Evolutionary conservation across 2,888 invertebrate genomes (phyloP), one percentile per base, ranked within the genome.

Genomic region (Acronicta aceris): DNA sequence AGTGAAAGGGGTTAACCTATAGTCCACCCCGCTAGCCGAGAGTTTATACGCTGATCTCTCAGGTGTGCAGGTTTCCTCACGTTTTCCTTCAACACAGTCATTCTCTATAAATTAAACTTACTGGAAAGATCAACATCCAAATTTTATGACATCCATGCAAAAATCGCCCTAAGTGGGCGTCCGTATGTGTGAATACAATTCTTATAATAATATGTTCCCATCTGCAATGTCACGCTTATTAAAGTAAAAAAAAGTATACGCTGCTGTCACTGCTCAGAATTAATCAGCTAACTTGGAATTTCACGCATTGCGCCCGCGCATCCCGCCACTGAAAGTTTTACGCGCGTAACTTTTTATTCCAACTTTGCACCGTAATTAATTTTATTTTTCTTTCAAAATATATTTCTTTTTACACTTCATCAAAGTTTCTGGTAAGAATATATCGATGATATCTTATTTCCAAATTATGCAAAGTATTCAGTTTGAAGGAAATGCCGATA

Each of bases 251-350:
- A 59, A 48, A 63, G 51, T 63, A 67, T 79, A 60, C 65, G 61
- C 67, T 71, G 64, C 71, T 83, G 81, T 83, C 83, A 79, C 63
- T 77, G 74, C 46, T 53, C 55, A 64, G 60, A 73, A 79, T 79
- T 86, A 85, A 85, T 86, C 81, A 83, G 73, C 77, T 76, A 75
- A 71, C 75, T 63, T 67, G 80, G 79, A 76, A 83, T 86, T 81
- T 81, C 65, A 80, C 76, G 77, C 76, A 49, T 63, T 76, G 81
- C 82, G 78, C 78, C 58, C 70, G 76, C 82, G 74, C 82, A 74
- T 79, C 74, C 66, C 75, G 62, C 63, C 66, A 68, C 73, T 81
- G 82, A 84, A 84, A 71, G 38, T 76, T 67, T 69, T 60, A 68
- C 66, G 58, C 52, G 51, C 59, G 57, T 65, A 48, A 38, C 71